Base-by-base conservation (phyloP, 2,113 vertebrate species). In the Oxyura jamaicensis region DNA sequence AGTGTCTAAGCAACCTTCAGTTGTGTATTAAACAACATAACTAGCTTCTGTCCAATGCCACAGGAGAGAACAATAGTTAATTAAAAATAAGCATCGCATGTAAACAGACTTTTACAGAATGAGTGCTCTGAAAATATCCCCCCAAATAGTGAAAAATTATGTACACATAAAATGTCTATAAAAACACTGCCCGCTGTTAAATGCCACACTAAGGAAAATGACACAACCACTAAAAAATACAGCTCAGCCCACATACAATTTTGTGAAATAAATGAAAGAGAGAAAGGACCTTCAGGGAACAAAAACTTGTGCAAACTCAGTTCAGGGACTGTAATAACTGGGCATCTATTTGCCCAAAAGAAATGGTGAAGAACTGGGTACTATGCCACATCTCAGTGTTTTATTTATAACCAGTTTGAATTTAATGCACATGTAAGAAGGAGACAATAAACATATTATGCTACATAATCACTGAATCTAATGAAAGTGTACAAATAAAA, bases 1-100 rank as follows among this genome's bases (percentile, higher is more conserved):
- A 83, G n/a, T 90, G 75, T 44, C 68, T 81, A n/a, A 86, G n/a
- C 67, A 92, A 76, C 67, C n/a, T 46, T 66, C n/a, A 69, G 13
- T 65, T 90, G 74, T 83, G 28, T 69, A 69, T 76, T 76, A 69
- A 90, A 72, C 73, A 68, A 46, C 4, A 6, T 18, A 77, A 87
- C 12, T 35, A 50, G 33, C 11, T 88, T 90, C 58, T 63, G 22
- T 65, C 20, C 33, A 71, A 83, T 41, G 35, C 23, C 6, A 1
- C 13, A 77, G 42, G 15, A 91, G 55, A 86, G 52, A 33, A 86
- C 12, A 90, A 67, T 14, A 77, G 62, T 35, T 86, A 71, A 72
- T 52, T 74, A 65, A 36, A 86, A 90, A 78, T 31, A 91, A 16
- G 4, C 18, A 83, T 42, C 18, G 44, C 3, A 66, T 13, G 2